Evolutionary conservation across 2,888 invertebrate genomes (phyloP), one percentile per base, ranked within the genome.

Genomic region (Hirtodrosophila cameraria): DNA sequence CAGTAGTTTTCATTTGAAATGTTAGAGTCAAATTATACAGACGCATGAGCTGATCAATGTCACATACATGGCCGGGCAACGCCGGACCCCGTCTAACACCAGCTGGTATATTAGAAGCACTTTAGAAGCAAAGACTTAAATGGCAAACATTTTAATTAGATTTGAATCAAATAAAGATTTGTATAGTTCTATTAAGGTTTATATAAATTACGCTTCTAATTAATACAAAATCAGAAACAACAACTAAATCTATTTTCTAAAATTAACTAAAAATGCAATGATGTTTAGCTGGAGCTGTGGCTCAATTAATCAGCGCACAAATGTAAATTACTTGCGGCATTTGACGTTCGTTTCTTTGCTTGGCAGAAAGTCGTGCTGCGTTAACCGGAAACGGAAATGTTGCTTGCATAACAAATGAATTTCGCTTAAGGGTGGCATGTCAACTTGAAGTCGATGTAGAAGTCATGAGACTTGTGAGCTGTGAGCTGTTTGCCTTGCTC

Each of bases 341-440:
- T 83, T 79, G 83, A 83, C 79, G 67, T 67, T 76, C 67, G 54
- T 43, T 54, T 49, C 38, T 39, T 35, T 55, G 28, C 31, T 42
- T 25, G 57, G n/a, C 33, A 16, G 48, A n/a, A n/a, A 5, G 61
- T 64, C 72, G 72, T 60, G 70, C 79, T 78, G 82, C 82, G 72
- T 75, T 82, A 81, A 88, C 83, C 87, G 88, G 88, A 88, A 88
- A 73, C 88, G 88, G 88, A 88, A 88, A 88, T 87, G 88, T 86
- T 77, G 80, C 80, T 81, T 88, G 88, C 81, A 88, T 88, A 88
- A 88, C 86, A 88, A 88, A 88, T 88, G 83, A 88, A 79, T 79
- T 84, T 78, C 72, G 70, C 84, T 68, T 60, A 55, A 52, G 59
- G 61, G 66, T 42, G 64, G 70, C 60, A 52, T 52, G 75, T 53